These are phyloP conservation scores for Puma concolor DNA, from an alignment of 2,113 vertebrate genomes.

Conservation along the genomic window DNA sequence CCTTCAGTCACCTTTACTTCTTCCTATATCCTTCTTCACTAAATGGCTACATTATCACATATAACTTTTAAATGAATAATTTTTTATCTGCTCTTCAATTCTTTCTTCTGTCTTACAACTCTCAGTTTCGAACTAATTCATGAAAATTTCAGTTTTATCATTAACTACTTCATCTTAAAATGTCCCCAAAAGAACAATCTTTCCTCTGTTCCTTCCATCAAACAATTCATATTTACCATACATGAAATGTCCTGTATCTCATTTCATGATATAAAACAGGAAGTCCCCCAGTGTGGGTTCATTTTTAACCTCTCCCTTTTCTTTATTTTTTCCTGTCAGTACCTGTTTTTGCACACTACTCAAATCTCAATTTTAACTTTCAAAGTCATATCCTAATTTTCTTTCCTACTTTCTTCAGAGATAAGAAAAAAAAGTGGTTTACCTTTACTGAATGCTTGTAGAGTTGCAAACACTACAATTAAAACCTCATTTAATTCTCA, in stretches of 20 bases:
- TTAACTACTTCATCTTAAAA: not conserved
- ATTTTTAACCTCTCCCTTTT: not conserved
- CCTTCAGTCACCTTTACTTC: not conserved
- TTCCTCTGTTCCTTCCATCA: not conserved
- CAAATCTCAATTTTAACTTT: not conserved
- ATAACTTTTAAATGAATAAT: not conserved
- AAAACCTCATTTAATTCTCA: not conserved
- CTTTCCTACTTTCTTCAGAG: not conserved
- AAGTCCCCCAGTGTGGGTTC: not conserved
- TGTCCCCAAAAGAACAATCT: not conserved
- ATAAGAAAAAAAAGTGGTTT: not conserved
- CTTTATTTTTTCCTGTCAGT: not conserved
- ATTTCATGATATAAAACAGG: not conserved
- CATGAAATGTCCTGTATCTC: not conserved
- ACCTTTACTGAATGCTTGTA: not conserved
- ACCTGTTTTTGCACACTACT: not conserved
- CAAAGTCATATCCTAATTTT: not conserved
- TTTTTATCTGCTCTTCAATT: not conserved
- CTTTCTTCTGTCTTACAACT: not conserved
- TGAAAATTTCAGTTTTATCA: not conserved
- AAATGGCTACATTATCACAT: not conserved
- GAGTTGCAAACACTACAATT: not conserved
- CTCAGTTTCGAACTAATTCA: not conserved
- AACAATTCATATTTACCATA: not conserved
- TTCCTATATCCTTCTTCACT: not conserved